These are phyloP conservation scores for Endomychus coccineus DNA, from an alignment of 2,888 invertebrate species.

Conservation along the genomic window DNA sequence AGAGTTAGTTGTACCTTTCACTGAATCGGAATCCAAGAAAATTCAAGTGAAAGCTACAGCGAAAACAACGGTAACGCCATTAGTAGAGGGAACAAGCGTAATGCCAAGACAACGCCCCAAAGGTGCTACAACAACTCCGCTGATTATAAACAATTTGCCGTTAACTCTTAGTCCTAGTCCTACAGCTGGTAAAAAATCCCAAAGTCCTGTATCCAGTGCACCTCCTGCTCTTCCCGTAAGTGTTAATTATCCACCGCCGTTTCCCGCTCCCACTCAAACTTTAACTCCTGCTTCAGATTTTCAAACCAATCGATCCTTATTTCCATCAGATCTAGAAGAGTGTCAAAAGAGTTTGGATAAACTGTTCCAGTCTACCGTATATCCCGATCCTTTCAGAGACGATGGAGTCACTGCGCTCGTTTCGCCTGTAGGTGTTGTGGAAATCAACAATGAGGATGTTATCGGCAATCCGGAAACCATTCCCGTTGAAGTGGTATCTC, in stretches of 20 bases:
- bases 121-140: slow-evolving; percentile 47
- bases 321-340: slow-evolving; percentile 6
- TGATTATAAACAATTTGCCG: slow-evolving; percentile 44
- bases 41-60: slow-evolving; percentile 45
- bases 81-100: slow-evolving; percentile 70
- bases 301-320: slow-evolving; percentile 18
- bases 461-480: not conserved
- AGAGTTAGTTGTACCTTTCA: slow-evolving; percentile 56
- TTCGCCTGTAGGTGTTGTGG: slow-evolving; percentile 5
- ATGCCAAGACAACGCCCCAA: slow-evolving; percentile 78
- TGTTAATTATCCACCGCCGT: slow-evolving; percentile 23
- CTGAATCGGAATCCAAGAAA: slow-evolving; percentile 63
- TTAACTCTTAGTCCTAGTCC: slow-evolving; percentile 51
- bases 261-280: slow-evolving; percentile 24
- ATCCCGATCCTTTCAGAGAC: slow-evolving; percentile 66
- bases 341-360: slow-evolving; percentile 43
- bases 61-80: slow-evolving; percentile 39
- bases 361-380: slow-evolving; percentile 58
- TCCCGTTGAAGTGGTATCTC: too few species aligned
- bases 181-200: slow-evolving; percentile 41
- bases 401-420: slow-evolving; percentile 32
- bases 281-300: slow-evolving; percentile 24
- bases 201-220: slow-evolving; percentile 39
- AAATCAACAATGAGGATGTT: too few species aligned
- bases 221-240: slow-evolving; percentile 30